Evolutionary conservation across 2,113 vertebrate species (phyloP), one percentile per base, ranked within the genome.

Genomic region (Mus spicilegus): DNA sequence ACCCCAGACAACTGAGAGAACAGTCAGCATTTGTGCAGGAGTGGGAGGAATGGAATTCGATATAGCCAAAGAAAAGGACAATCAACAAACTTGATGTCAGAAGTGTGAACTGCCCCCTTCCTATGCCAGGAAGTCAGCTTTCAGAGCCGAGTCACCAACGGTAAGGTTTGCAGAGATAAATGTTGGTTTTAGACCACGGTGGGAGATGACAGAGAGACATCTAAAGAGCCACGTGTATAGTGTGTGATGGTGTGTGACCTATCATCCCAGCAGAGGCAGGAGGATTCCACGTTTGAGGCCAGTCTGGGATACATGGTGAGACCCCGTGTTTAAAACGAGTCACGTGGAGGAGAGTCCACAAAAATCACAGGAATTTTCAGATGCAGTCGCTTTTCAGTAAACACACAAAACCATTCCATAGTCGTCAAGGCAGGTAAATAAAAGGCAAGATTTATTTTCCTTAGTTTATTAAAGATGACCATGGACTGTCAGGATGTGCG

Each of bases 401-500:
- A 90, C 3, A 36, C 81, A 70, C 51, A 63, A 5, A 13, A 72
- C 19, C 17, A n/a, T 28, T 82, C 77, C 56, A 70, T 13, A 3
- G 89, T 36, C 54, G 33, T 49, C 46, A 95, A 95, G 54, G 36
- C 6, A 86, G 39, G 70, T 69, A 95, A 92, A 30, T 46, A 39
- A 73, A 49, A 33, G 56, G 5, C 88, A 70, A 4, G 77, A 61
- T 76, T 89, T 91, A 67, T 81, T 97, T 98, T 97, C 96, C n/a
- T 88, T 96, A 63, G 58, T 98, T 99, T 98, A 98, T 99, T 98
- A 96, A 90, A 96, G 98, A 98, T 78, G 96, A 97, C 89, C 82
- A 95, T 94, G 82, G 28, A 8, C 63, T 72, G 91, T 95, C 96
- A 80, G 0, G 10, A 88, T 97, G 95, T 96, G 95, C 89, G 72